A percentile compares a stretch with the other conserved stretches of the same genome.
These are phyloP conservation scores for Meliscaeva auricollis DNA, from an alignment of 2,888 invertebrate genomes.

Conservation along the genomic window DNA sequence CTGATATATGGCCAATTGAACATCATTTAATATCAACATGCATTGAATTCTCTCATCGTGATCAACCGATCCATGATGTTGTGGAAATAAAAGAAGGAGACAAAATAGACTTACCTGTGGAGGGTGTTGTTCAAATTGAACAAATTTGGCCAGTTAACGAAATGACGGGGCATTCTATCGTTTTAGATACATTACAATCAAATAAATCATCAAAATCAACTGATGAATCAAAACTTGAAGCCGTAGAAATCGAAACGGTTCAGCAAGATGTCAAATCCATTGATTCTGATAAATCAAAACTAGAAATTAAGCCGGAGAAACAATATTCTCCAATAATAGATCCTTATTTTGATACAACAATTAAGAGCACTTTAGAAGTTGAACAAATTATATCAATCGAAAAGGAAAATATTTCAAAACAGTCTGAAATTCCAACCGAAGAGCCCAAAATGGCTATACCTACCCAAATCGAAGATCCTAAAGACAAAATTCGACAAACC, in stretches of 20 bases:
- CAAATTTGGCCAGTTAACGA: constrained; percentile 82
- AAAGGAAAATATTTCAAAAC: neutral
- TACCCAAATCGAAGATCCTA: neutral
- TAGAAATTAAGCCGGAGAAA: too few relatives aligned
- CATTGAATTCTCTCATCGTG: constrained; percentile 81
- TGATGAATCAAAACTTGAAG: neutral
- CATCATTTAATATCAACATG: constrained; percentile 81
- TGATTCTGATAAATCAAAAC: neutral
- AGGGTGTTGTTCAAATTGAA: constrained; percentile 71
- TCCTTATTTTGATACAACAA: neutral
- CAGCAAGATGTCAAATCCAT: neutral
- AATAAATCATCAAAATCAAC: neutral
- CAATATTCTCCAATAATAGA: too few relatives aligned
- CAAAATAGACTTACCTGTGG: constrained; percentile 57
- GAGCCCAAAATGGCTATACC: neutral
- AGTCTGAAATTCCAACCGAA: neutral
- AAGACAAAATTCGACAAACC: constrained; percentile 78
- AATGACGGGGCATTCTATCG: constrained; percentile 81
- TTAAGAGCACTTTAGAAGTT: neutral
- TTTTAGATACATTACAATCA: constrained; percentile 79
- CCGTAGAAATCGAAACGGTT: neutral
- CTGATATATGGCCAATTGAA: constrained; percentile 83
- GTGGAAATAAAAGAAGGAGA: constrained; percentile 63
- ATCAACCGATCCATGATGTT: constrained; percentile 77
- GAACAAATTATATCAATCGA: neutral